Percentiles rank a stretch among this genome's conserved stretches.
Conservation (phyloP, 2,797 vertebrate genomes). For the Petrocephalus sullivani region DNA sequence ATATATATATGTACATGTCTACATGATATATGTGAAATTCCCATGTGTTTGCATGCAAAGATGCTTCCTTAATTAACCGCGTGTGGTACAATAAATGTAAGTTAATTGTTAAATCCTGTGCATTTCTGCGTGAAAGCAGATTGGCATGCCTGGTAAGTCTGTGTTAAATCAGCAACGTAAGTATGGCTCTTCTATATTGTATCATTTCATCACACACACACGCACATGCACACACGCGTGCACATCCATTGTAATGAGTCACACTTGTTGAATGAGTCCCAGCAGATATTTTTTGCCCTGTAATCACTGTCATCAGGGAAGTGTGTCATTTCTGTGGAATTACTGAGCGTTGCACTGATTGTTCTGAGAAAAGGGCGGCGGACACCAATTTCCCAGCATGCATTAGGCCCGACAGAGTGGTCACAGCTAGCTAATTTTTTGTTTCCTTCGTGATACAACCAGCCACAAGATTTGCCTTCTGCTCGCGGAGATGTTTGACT, state of each 20-base stretch:
- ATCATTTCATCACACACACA: background rate
- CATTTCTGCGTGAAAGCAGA: background rate
- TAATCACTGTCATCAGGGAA: constrained; percentile 54
- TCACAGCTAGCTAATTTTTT: background rate
- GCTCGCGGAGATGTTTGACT: background rate
- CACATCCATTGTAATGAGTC: background rate
- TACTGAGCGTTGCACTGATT: constrained; percentile 37
- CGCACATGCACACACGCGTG: background rate
- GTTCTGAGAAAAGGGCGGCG: background rate
- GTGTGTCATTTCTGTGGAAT: constrained; percentile 39
- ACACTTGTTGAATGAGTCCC: constrained; percentile 11
- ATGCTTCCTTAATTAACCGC: background rate
- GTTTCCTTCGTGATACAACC: background rate
- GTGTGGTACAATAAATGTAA: background rate
- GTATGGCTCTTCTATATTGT: background rate
- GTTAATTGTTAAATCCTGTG: background rate
- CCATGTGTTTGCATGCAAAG: background rate
- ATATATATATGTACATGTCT: background rate
- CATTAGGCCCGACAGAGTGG: background rate
- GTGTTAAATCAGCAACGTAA: background rate
- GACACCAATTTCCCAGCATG: background rate
- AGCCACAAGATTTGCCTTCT: background rate
- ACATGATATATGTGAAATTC: background rate
- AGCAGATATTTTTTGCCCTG: constrained; percentile 48
- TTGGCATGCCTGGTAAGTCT: background rate